Base-by-base conservation (phyloP, 2,888 invertebrate species). In the Rhagium mordax region DNA sequence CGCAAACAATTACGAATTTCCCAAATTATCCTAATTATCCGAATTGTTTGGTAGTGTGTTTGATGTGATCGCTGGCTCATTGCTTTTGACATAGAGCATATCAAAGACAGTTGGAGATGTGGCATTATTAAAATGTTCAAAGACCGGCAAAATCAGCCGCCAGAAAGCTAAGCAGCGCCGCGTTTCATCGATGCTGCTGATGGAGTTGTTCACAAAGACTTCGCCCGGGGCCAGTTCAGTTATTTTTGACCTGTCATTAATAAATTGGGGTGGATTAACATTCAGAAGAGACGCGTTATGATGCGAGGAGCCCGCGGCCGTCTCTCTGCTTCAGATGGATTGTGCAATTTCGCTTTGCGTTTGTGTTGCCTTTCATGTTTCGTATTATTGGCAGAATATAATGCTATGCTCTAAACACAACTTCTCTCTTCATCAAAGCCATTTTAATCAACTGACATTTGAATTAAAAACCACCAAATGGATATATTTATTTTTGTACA, bases 171-270 rank as follows among this genome's bases (percentile, higher is more conserved):
- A 71, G 70, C 70, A 65, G 65, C 64, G 70, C n/a, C 62, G 69
- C 65, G 53, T 66, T 69, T 59, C 70, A 75, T 75, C 75, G 75
- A 75, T 70, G 74, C 74, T 74, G 72, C 66, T 80, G 80, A 79
- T 80, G 77, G 78, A 77, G 74, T 74, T 75, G 77, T 77, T 74
- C 84, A 87, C 86, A 87, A 86, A 87, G 87, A 86, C 86, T 85
- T 15, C 71, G 85, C 86, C 84, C 70, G 69, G 73, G 84, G 86
- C 83, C 75, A 80, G 80, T 85, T 85, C 84, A 81, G 85, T 84
- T 86, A 86, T 87, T 87, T 87, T 87, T 87, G 85, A 86, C 84
- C 86, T 86, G 86, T 86, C 86, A 85, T 86, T 87, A 86, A 86
- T 86, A 86, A 86, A 87, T 86, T 85, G 86, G 84, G 84, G 83